Conservation (phyloP, 2,797 vertebrate species). For the Cynopterus sphinx region DNA sequence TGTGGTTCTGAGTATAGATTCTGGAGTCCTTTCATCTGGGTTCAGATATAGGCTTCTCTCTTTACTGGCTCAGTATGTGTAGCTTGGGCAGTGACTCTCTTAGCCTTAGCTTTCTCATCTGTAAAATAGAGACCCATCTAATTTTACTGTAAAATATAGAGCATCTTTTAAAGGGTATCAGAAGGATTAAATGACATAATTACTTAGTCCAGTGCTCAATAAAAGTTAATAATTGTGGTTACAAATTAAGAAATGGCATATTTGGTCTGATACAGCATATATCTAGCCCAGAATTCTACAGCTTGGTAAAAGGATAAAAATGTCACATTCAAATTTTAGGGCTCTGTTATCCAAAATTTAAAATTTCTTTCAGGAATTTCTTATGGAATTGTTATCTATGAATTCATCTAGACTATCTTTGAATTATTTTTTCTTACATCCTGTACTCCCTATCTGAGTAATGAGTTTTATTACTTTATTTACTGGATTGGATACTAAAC, state of each 20-base stretch:
- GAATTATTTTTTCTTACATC: constrained; percentile 42
- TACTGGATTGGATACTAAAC: constrained; percentile 35
- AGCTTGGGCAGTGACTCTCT: background rate
- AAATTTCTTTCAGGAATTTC: constrained; percentile 21
- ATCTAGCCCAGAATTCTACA: background rate
- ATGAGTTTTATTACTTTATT: constrained; percentile 58
- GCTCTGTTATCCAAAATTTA: background rate
- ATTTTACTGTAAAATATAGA: constrained; percentile 37
- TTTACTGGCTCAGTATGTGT: background rate
- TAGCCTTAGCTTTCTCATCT: constrained; percentile 31
- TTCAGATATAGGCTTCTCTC: background rate
- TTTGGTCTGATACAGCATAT: background rate
- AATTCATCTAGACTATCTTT: constrained; percentile 18
- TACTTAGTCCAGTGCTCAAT: constrained; percentile 27
- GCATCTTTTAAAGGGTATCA: background rate
- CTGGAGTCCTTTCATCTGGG: background rate
- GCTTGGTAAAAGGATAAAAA: constrained; percentile 35
- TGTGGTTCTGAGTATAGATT: background rate
- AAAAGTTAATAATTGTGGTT: constrained; percentile 16
- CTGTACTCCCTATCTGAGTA: constrained; percentile 24
- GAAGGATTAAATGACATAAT: background rate
- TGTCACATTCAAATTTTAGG: constrained; percentile 20
- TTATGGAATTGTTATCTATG: constrained; percentile 25
- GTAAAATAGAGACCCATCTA: constrained; percentile 35
- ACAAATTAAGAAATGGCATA: constrained; percentile 13